Base-by-base conservation (phyloP, 2,797 vertebrate species). In the Tadarida brasiliensis region DNA sequence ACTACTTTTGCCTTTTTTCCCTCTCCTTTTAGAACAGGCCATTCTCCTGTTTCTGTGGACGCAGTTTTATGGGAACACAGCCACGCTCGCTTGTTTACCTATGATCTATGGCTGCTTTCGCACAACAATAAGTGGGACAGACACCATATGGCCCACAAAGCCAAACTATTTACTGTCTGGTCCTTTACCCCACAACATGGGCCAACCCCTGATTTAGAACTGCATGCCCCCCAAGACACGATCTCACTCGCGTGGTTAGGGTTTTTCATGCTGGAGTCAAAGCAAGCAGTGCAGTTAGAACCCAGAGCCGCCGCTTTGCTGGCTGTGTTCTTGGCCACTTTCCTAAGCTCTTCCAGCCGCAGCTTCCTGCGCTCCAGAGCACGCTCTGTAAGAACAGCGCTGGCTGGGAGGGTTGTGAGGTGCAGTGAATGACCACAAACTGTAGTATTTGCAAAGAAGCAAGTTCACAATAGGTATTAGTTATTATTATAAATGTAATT, bases 241-340 rank as follows among this genome's bases (percentile, higher is more conserved):
- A 22, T 11, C 49, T 30, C 15, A 7, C 14, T 17, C 28, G 26
- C 26, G 17, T 14, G n/a, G 44, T 35, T 83, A 80, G 20, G 22
- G 15, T 56, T 95, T 87, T 49, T n/a, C 73, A 83, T 61, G 24
- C 51, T 92, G 51, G 70, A 87, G 30, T 61, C 44, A 83, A 57
- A 49, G 44, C 86, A 89, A 85, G 51, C 90, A 61, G 39, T 71
- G 26, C 61, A 33, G 3, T 5, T 68, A 68, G 87, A 96, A 71
- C 20, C 47, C 15, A 56, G 15, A 20, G n/a, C 39, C 39, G 47
- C 7, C 24, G 33, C 16, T 49, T 16, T 39, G 26, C 6, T 57
- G 33, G 7, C 35, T 63, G 7, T 39, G 35, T 47, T 28, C 51
- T 28, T 15, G 51, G n/a, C 24, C 10, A 24, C 44, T 44, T 86